These are phyloP conservation scores for Brachionichthys hirsutus DNA, from an alignment of 2,113 vertebrate species.

Conservation along the genomic window DNA sequence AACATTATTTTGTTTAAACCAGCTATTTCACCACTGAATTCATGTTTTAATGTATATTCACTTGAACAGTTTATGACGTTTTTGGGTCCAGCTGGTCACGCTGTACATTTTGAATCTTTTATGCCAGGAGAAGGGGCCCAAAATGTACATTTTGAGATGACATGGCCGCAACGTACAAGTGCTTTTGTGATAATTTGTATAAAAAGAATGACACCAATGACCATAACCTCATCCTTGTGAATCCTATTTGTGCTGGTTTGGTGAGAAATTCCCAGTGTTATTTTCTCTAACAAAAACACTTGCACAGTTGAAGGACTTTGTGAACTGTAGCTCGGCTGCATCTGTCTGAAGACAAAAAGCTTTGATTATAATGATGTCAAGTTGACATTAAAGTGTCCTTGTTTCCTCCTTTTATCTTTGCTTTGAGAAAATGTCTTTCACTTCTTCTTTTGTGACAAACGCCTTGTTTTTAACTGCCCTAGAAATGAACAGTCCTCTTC, in stretches of 20 bases:
- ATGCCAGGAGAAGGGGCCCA: conserved; percentile 1
- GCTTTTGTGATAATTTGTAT: neutral
- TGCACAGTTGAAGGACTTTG: neutral
- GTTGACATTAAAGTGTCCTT: conserved; percentile 3
- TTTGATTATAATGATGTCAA: conserved; percentile 1
- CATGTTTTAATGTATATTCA: conserved; percentile 20
- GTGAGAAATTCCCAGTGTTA: conserved; percentile 33
- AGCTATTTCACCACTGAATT: conserved; percentile 5
- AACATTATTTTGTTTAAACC: neutral
- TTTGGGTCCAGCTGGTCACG: neutral
- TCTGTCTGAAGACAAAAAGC: conserved; percentile 6
- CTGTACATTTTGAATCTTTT: conserved; percentile 18
- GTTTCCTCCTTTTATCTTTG: neutral
- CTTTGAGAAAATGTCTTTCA: neutral
- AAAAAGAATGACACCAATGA: neutral
- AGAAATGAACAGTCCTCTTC: too few relatives aligned
- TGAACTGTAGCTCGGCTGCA: conserved; percentile 19
- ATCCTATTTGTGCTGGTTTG: neutral
- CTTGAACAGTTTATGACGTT: neutral
- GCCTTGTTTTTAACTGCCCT: conserved; percentile 3
- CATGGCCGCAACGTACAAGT: neutral
- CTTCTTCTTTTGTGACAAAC: neutral
- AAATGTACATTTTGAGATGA: neutral
- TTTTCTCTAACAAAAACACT: conserved; percentile 20
- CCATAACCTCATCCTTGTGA: neutral